Evolutionary conservation across 2,888 invertebrate species (phyloP), one percentile per base, ranked within the genome.

Genomic region (Pachliopta kotzebuea): DNA sequence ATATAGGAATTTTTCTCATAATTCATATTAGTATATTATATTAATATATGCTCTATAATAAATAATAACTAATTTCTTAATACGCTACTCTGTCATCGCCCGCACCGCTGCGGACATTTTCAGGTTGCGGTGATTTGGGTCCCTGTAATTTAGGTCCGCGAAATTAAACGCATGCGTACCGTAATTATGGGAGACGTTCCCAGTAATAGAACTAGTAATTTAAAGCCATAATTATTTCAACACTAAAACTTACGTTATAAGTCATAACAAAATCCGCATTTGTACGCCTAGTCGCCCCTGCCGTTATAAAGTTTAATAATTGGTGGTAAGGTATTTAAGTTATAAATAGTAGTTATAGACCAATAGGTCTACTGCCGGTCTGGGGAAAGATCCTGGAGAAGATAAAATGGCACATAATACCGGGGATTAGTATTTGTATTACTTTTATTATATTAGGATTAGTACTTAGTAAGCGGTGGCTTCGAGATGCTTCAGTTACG

Each of bases 121-220:
- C 54, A 63, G 55, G 59, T 63, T 54, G 63, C 63, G 59, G 54
- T 63, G 59, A 63, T 63, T 63, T 63, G 55, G 55, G 21, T 49
- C 37, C n/a, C 31, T 49, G 54, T 55, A 59, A 63, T 63, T 63
- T 55, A 63, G 17, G 50, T 59, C 50, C 49, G 49, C 55, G 26
- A 55, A 59, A 63, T 63, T 63, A 63, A 63, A 20, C 63, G 58
- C 45, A 63, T 59, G 29, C 59, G 50, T 55, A 23, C 59, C 57
- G 57, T 63, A 45, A 59, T 63, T 63, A 45, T 54, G 24, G 24
- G 18, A 58, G 54, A 63, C 57, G 57, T 42, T 42, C 21, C n/a
- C 49, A 31, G 56, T n/a, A 50, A 21, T 55, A 29, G 29, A 18
- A 61, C 21, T 55, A 49, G 24, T 26, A 7, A 45, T 31, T 26